phyloP scores from a whole-genome alignment of 2,797 vertebrate genomes.

The Myripristis jacobus region DNA sequence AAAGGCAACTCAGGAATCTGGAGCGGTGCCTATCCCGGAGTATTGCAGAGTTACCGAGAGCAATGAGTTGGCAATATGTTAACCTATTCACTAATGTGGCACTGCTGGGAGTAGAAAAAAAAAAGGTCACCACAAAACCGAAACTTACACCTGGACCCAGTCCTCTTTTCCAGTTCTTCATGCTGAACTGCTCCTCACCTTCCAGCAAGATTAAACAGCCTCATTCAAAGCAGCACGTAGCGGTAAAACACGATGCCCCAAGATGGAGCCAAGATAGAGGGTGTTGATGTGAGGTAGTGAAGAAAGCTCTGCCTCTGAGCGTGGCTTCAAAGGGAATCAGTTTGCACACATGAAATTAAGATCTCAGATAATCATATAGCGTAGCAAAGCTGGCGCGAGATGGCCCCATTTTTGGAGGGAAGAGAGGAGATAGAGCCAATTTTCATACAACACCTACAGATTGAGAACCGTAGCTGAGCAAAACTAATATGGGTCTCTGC shows the following conservation, averaged over 20 bases:
- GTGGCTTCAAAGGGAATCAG: slow-evolving; percentile 79
- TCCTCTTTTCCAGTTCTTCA: slow-evolving; percentile 44
- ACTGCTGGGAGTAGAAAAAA: not conserved
- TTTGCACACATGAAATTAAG: slow-evolving; percentile 83
- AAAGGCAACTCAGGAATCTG: slow-evolving; percentile 68
- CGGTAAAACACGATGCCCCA: slow-evolving; percentile 74
- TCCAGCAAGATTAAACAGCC: slow-evolving; percentile 65
- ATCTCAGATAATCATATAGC: slow-evolving; percentile 79
- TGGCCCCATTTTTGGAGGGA: slow-evolving; percentile 54
- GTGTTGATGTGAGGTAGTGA: slow-evolving; percentile 78
- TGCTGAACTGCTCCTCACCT: slow-evolving; percentile 54
- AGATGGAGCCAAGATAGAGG: slow-evolving; percentile 79
- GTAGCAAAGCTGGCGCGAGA: slow-evolving; percentile 67
- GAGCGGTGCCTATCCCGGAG: slow-evolving; percentile 54
- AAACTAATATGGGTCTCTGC: slow-evolving; percentile 51
- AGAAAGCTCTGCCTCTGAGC: slow-evolving; percentile 64
- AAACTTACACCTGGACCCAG: slow-evolving; percentile 47
- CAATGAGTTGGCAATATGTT: slow-evolving; percentile 26
- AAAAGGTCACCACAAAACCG: slow-evolving; percentile 40
- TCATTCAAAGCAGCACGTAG: slow-evolving; percentile 60
- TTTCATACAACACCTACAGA: slow-evolving; percentile 64
- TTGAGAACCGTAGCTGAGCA: slow-evolving; percentile 34
- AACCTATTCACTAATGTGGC: slow-evolving; percentile 9
- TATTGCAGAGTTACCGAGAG: slow-evolving; percentile 4
- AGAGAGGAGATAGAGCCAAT: slow-evolving; percentile 53